phyloP scores from a whole-genome alignment of 1,140 invertebrate genomes.

The Magallana ariakensis region DNA sequence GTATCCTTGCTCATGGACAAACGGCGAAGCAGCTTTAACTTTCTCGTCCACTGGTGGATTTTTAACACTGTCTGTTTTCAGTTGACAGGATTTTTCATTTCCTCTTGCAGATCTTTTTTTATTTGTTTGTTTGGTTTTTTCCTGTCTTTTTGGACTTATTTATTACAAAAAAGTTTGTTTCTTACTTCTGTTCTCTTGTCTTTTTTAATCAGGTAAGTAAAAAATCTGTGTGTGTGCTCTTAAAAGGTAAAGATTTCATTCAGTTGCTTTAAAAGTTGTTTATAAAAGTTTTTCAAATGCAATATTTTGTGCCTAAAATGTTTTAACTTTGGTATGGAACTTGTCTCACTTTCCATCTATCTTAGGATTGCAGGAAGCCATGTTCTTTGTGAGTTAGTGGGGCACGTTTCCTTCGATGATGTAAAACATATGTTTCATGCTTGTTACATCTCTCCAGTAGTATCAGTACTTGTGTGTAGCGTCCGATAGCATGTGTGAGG shows the following conservation, averaged over 20 bases:
- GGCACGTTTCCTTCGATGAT: conserved; percentile 12
- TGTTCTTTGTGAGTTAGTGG: not conserved
- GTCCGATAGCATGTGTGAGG: not conserved
- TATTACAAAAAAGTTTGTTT: not conserved
- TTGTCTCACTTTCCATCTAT: not conserved
- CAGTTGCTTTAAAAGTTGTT: no score
- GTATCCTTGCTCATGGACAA: conserved; percentile 83
- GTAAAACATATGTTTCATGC: conserved; percentile 32
- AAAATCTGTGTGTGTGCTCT: not conserved
- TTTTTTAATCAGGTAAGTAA: conserved; percentile 16
- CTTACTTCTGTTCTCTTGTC: conserved; percentile 7
- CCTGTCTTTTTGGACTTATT: conserved; percentile 28
- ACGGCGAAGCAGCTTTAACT: not conserved
- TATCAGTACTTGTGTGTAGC: not conserved
- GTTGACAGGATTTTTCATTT: conserved; percentile 7
- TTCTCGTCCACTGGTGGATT: not conserved
- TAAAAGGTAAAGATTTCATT: not conserved
- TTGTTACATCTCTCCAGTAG: not conserved
- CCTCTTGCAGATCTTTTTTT: not conserved
- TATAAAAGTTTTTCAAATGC: not conserved
- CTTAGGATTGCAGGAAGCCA: conserved; percentile 6
- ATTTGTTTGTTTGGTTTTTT: not conserved
- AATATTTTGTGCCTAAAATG: not conserved
- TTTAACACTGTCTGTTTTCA: conserved; percentile 12
- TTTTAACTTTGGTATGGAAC: not conserved